Evolutionary conservation across 2,797 vertebrate species (phyloP).

Genomic region (Pelobates cultripes): DNA sequence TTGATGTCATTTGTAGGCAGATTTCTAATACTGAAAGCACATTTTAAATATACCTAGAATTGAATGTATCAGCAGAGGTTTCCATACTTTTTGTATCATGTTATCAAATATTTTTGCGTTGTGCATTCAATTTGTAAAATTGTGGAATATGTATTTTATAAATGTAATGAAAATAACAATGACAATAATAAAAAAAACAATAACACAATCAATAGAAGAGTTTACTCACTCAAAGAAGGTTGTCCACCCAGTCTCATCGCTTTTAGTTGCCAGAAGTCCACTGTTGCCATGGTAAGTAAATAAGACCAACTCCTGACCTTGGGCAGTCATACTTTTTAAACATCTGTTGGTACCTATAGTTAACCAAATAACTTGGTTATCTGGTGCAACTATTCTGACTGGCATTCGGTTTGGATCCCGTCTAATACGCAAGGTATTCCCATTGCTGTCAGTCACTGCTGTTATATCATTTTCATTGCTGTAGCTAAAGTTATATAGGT

Average conservation of each 20-base stretch:
- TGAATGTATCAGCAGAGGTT: too few species aligned
- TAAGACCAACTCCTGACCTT: conserved; percentile 90
- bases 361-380: conserved; percentile 97
- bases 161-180: too few species aligned
- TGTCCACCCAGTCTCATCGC: conserved; percentile 95
- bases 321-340: conserved; percentile 91
- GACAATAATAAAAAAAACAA: too few species aligned
- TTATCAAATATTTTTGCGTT: too few species aligned
- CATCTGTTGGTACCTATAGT: conserved; percentile 92
- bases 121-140: too few species aligned
- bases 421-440: conserved; percentile 91
- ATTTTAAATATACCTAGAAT: too few species aligned
- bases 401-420: conserved; percentile 91
- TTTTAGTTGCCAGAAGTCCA: conserved; percentile 94
- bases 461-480: conserved; percentile 93
- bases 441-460: conserved; percentile 89
- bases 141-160: too few species aligned
- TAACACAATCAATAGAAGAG: too few species aligned
- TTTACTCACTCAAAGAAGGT: conserved; percentile 97
- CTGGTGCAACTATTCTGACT: conserved; percentile 91
- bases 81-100: too few species aligned
- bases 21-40: too few species aligned
- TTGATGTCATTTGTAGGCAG: too few species aligned
- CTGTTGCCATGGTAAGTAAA: conserved; percentile 97
- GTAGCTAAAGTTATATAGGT: conserved; percentile 95